These are phyloP conservation scores for Alca torda DNA, from an alignment of 2,797 vertebrate species.

Conservation along the genomic window DNA sequence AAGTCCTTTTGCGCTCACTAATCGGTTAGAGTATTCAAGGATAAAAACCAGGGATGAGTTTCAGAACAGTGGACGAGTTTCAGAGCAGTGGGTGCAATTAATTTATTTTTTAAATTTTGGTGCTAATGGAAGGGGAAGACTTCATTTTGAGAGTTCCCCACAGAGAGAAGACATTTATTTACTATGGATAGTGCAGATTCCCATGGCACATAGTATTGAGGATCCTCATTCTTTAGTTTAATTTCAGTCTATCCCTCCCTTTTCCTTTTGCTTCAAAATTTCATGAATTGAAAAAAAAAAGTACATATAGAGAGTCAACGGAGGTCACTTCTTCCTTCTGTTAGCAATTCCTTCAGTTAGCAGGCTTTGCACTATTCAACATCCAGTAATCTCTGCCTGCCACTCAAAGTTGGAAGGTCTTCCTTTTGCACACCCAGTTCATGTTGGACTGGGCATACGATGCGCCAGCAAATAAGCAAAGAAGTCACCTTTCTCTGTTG, in stretches of 20 bases:
- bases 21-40: neutral
- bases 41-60: neutral
- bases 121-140: neutral
- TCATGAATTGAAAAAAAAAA: neutral
- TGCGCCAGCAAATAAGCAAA: neutral
- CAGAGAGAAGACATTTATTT: neutral
- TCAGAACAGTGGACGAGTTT: neutral
- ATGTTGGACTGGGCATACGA: neutral
- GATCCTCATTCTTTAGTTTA: neutral
- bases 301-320: neutral
- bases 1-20: neutral
- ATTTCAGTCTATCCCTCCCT: neutral
- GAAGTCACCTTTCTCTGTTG: neutral
- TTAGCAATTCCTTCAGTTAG: neutral
- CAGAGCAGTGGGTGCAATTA: neutral
- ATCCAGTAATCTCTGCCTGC: neutral
- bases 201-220: neutral
- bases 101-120: neutral
- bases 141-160: neutral
- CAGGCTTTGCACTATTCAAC: neutral
- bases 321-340: neutral
- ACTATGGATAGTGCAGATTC: neutral
- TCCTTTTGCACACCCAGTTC: neutral
- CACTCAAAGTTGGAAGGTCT: neutral
- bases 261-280: neutral